Conservation (phyloP, 2,113 vertebrate genomes). For the Rhinolophus sinicus region DNA sequence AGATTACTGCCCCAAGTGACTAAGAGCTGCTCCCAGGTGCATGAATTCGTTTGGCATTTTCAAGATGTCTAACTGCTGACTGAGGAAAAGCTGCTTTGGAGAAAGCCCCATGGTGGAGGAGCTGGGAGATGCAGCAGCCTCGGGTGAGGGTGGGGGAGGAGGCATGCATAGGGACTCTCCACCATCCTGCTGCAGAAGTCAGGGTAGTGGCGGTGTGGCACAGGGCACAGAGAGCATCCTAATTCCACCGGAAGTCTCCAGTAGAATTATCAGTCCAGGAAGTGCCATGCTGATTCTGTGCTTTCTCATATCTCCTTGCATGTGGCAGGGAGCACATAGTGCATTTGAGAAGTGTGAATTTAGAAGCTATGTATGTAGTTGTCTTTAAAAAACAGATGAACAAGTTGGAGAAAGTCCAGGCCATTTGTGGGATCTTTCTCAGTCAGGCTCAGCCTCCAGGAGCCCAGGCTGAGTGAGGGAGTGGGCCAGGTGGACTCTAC, state of each 20-base stretch:
- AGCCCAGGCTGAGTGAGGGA: not conserved
- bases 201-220: not conserved
- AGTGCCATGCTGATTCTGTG: too few species aligned
- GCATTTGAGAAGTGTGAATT: not conserved
- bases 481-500: not conserved
- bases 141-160: not conserved
- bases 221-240: not conserved
- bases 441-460: not conserved
- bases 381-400: not conserved
- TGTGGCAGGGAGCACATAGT: not conserved
- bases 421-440: not conserved
- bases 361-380: not conserved
- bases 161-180: too few species aligned
- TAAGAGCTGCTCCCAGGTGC: not conserved
- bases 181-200: not conserved
- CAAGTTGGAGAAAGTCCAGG: not conserved
- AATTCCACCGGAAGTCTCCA: not conserved
- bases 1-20: too few species aligned
- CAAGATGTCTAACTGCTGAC: not conserved
- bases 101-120: not conserved
- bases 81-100: not conserved
- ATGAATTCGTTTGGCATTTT: not conserved
- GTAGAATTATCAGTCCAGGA: not conserved
- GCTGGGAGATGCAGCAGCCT: not conserved
- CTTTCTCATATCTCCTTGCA: not conserved